These are phyloP conservation scores for Microplitis mediator DNA, from an alignment of 1,140 invertebrate species.

Conservation along the genomic window DNA sequence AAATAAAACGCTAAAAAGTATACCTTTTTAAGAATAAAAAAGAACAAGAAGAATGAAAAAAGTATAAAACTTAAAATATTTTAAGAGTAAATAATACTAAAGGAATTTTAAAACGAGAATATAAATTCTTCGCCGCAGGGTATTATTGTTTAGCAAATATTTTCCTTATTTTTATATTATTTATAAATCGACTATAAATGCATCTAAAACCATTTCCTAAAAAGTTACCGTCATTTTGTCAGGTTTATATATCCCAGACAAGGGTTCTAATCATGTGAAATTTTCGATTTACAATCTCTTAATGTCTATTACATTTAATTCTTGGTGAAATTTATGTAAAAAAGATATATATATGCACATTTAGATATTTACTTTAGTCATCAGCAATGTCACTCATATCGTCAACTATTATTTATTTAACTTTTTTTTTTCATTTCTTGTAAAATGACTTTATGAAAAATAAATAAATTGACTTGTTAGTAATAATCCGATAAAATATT, in stretches of 20 bases:
- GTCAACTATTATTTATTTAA: background rate
- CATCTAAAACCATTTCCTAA: background rate
- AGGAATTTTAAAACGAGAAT: background rate
- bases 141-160: conserved; percentile 3
- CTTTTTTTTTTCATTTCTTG: no score
- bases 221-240: conserved; percentile 8
- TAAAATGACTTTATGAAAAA: no score
- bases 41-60: background rate
- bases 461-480: no score
- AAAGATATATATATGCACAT: no score
- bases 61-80: no score
- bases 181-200: background rate
- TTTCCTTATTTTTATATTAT: background rate
- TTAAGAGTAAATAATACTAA: background rate
- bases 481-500: no score
- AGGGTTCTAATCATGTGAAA: background rate
- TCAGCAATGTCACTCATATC: background rate
- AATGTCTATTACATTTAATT: background rate
- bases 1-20: background rate
- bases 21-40: background rate
- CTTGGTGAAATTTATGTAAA: no score
- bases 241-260: background rate
- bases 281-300: background rate
- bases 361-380: conserved; percentile 6
- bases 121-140: conserved; percentile 8